A percentile compares a stretch with the other conserved stretches of the same genome.
phyloP scores from a whole-genome alignment of 2,888 invertebrate genomes.

The Amblyjoppa fuscipennis region DNA sequence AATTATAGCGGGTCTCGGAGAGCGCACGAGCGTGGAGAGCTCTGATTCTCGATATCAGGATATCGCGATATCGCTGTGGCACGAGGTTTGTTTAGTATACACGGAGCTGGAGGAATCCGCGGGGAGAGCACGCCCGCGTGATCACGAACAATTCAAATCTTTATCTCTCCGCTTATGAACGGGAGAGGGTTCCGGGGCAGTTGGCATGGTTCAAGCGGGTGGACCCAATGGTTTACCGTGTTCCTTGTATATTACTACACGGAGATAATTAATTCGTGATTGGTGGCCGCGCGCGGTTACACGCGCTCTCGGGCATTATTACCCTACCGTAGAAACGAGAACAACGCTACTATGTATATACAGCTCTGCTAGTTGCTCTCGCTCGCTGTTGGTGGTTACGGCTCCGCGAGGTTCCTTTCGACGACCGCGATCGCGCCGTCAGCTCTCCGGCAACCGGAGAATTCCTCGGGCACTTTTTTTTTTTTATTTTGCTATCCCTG shows the following conservation, averaged over 20 bases:
- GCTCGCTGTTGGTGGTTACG: conserved; percentile 52
- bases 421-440: conserved; percentile 58
- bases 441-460: conserved; percentile 50
- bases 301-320: conserved; percentile 62
- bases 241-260: conserved; percentile 76
- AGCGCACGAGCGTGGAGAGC: conserved; percentile 56
- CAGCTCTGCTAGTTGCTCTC: conserved; percentile 11
- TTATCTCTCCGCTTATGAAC: conserved; percentile 74
- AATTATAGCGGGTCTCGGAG: conserved; percentile 39
- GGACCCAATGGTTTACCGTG: conserved; percentile 66
- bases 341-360: conserved; percentile 54
- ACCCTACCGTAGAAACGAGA: conserved; percentile 66
- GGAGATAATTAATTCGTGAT: conserved; percentile 82
- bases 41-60: conserved; percentile 64
- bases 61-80: conserved; percentile 62
- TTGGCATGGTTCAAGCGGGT: conserved; percentile 2
- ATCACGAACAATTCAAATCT: conserved; percentile 82
- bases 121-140: conserved; percentile 73
- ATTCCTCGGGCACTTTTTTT: conserved; percentile 43
- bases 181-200: conserved; percentile 21
- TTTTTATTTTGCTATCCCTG: conserved; percentile 7
- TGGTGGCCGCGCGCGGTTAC: conserved; percentile 73
- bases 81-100: conserved; percentile 45
- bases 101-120: conserved; percentile 25
- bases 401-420: conserved; percentile 61